Evolutionary conservation across 2,888 invertebrate species (phyloP).

Genomic region (Pocota personata): DNA sequence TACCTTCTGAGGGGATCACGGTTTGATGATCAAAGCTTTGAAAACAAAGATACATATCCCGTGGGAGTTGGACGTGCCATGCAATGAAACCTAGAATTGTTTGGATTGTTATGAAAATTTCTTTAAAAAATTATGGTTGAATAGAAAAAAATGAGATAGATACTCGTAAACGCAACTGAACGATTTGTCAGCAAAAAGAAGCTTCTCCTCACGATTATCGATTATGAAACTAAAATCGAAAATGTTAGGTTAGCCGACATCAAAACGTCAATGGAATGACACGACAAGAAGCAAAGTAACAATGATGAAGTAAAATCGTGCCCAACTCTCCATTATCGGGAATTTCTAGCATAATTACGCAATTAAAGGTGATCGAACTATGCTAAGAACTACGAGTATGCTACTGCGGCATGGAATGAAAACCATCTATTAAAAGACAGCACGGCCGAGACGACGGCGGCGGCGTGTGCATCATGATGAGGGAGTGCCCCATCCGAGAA

Average conservation of each 20-base stretch:
- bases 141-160: background rate
- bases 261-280: conserved; percentile 31
- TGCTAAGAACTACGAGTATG: conserved; percentile 10
- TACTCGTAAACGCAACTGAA: background rate
- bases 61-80: conserved; percentile 43
- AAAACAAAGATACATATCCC: conserved; percentile 23
- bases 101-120: conserved; percentile 23
- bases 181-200: conserved; percentile 32
- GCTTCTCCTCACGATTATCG: conserved; percentile 55
- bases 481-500: conserved; percentile 36
- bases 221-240: conserved; percentile 64
- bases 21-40: conserved; percentile 25
- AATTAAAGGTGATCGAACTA: conserved; percentile 65
- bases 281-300: conserved; percentile 13
- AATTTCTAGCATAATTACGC: conserved; percentile 50
- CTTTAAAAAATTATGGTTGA: background rate
- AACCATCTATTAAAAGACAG: conserved; percentile 28
- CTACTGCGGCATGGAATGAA: conserved; percentile 11
- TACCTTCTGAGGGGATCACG: conserved; percentile 29
- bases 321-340: conserved; percentile 36
- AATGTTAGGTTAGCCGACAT: conserved; percentile 34
- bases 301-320: conserved; percentile 45
- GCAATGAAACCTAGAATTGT: conserved; percentile 35
- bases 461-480: conserved; percentile 20
- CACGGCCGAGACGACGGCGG: background rate